These are phyloP conservation scores for Lophochroa leadbeateri DNA, from an alignment of 2,113 vertebrate genomes.

Conservation along the genomic window DNA sequence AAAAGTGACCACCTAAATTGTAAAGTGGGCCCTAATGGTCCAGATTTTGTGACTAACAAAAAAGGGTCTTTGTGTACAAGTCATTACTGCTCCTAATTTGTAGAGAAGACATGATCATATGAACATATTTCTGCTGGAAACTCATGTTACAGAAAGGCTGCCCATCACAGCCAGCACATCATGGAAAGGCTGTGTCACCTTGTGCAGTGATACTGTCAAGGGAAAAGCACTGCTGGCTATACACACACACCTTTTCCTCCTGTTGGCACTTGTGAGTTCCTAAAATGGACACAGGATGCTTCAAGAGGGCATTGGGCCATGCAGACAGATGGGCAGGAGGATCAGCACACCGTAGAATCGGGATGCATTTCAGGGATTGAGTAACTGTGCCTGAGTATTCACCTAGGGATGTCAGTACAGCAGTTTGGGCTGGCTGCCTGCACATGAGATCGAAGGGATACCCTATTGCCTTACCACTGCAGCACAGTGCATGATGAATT, in stretches of 20 bases:
- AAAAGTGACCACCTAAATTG: neutral
- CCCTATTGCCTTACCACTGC: neutral
- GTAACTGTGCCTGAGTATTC: neutral
- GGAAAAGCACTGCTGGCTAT: neutral
- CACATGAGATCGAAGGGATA: neutral
- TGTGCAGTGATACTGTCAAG: neutral
- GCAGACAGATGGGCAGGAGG: slow-evolving; percentile 28
- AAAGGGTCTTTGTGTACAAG: neutral
- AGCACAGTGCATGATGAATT: neutral
- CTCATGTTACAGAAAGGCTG: neutral
- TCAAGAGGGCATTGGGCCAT: slow-evolving; percentile 10
- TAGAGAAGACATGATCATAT: fast-evolving
- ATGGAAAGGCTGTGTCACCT: neutral
- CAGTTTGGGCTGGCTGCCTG: neutral
- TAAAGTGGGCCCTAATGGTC: neutral
- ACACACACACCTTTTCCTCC: neutral
- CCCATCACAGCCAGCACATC: fast-evolving
- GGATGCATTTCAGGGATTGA: neutral
- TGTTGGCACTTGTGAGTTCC: neutral
- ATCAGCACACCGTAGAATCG: neutral
- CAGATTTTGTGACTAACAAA: neutral
- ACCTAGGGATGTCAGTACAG: neutral
- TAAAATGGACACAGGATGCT: neutral
- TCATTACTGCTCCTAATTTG: neutral
- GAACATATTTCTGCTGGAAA: neutral